Evolutionary conservation across 2,888 invertebrate species (phyloP), one percentile per base, ranked within the genome.

Genomic region (Tetanocera ferruginea): DNA sequence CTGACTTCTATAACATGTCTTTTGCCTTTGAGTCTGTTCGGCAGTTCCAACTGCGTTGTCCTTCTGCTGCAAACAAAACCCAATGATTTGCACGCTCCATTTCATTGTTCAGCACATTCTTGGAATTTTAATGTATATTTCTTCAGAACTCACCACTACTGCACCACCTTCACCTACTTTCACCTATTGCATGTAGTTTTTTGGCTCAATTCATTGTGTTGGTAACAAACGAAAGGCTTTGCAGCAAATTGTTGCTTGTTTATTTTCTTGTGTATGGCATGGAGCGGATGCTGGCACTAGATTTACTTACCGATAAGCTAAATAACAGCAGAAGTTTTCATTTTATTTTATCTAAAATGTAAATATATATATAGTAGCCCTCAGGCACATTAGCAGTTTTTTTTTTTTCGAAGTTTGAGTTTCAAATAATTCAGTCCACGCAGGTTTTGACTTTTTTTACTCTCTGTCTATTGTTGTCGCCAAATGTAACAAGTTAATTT

Each of bases 111-210:
- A 74, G 64, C 66, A 51, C 74, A 49, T 74, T 51, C 19, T 66
- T 28, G 74, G 64, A 74, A 66, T 74, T 74, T 66, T 74, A 74
- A 74, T 66, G 62, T 31, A 52, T 74, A 49, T 14, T 73, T 60
- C 19, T 55, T 52, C 11, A 66, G 37, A 37, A 6, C 37, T 64
- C 5, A 34, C 1, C 28, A 49, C 19, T 43, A 0, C 23, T 49
- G 19, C 11, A n/a, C n/a, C n/a, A n/a, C n/a, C n/a, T n/a, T 49
- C 3, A 9, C 66, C 1, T 19, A 43, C 17, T 9, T n/a, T 19
- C 17, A 5, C 37, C 37, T 17, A 17, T 28, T 17, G 6, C n/a
- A 11, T 9, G 25, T 28, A 4, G 5, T 60, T 25, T 31, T 64
- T 19, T 11, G 28, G n/a, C 17, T 64, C 14, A 31, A 14, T 31